Base-by-base conservation (phyloP, 2,113 vertebrate genomes). In the Thunnus thynnus region DNA sequence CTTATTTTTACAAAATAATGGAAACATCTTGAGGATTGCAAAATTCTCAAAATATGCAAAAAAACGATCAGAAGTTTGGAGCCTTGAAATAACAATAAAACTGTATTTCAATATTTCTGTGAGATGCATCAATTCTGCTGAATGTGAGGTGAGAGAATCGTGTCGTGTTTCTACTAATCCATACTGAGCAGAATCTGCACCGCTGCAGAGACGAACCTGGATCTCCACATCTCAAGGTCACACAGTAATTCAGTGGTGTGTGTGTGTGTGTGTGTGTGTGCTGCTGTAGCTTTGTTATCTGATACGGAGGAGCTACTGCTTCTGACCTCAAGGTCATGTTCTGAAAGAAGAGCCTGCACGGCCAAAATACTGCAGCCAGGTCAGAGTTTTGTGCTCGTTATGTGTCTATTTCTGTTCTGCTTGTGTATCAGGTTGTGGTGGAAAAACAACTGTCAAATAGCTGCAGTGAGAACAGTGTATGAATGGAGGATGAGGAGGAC, bases 251-350 rank as follows among this genome's bases (percentile, higher is more conserved):
- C 20, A 12, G 63, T 17, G 30, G 4, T 55, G 20, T 51, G 3
- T 72, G 60, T 70, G 36, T 0, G 48, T 36, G 10, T 57, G 54
- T 13, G 47, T 13, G 30, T 20, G 55, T 51, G 25, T 25, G 32
- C 7, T 54, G 61, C 76, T 75, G 71, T 46, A 46, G 60, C 55
- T 48, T 64, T 85, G 88, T 80, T 86, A 92, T 91, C 62, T 76
- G 86, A 94, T 89, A 81, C 32, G 56, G 27, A 82, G 62, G 52
- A 89, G 84, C 55, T 69, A 57, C 41, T 69, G 80, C 60, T 79
- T 84, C 56, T 72, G 68, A 78, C 72, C 41, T 50, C 65, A 86
- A 92, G 90, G 89, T 89, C 82, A 79, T 12, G 46, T 58, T 72
- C 74, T 78, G 66, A 87, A 76, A 87, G 54, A 64, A 48, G 60